These are phyloP conservation scores for Phocoena sinus DNA, from an alignment of 2,113 vertebrate genomes.

Conservation along the genomic window DNA sequence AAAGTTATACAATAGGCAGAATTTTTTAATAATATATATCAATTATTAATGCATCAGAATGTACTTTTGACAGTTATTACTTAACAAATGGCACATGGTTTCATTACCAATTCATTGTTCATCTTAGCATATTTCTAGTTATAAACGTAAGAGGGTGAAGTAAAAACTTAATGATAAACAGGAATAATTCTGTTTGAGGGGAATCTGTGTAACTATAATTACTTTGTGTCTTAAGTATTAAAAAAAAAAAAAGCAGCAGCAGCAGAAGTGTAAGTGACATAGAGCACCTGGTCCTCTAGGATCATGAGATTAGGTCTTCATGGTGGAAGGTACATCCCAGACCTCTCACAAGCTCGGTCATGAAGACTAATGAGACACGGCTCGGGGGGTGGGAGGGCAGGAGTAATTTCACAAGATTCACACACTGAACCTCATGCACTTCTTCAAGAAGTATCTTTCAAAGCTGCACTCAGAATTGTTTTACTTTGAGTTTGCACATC, in stretches of 20 bases:
- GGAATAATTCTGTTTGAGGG: background rate
- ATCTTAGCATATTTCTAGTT: background rate
- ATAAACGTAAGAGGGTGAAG: background rate
- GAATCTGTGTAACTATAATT: background rate
- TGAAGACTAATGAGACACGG: background rate
- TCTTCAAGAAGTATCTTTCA: background rate
- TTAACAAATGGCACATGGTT: background rate
- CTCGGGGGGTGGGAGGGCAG: accelerated
- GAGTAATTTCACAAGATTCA: no score
- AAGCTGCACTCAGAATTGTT: background rate
- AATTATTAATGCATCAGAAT: background rate
- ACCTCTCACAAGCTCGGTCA: background rate
- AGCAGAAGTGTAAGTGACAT: background rate
- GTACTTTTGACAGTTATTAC: background rate
- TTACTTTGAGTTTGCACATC: background rate
- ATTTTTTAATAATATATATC: background rate
- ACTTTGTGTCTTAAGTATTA: background rate
- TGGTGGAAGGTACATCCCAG: background rate
- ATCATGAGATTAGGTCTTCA: no score
- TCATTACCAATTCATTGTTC: background rate
- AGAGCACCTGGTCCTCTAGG: background rate
- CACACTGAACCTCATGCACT: background rate
- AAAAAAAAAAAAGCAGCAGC: background rate
- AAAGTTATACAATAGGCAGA: background rate
- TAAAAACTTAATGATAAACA: background rate